A percentile compares a stretch with the other conserved stretches of the same genome.
Conservation (phyloP, 2,113 vertebrate genomes). For the Tautogolabrus adspersus region DNA sequence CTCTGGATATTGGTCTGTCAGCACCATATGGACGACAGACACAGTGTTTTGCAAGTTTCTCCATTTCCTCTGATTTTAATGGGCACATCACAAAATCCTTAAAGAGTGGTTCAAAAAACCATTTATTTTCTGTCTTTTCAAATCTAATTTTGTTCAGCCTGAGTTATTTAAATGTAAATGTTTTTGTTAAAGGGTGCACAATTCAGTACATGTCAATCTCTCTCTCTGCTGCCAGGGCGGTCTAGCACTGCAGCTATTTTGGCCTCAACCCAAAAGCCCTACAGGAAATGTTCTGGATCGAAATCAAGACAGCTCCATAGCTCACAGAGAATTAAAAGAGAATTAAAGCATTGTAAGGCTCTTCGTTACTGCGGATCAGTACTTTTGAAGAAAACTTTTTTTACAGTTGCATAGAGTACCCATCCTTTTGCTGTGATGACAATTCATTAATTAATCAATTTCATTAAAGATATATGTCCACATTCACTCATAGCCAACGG, state of each 20-base stretch:
- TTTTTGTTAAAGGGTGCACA: slow-evolving; percentile 7
- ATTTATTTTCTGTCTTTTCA: not conserved
- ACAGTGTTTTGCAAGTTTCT: too few species aligned
- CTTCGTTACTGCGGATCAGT: too few species aligned
- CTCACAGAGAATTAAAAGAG: not conserved
- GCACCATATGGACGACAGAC: too few species aligned
- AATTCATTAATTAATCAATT: too few species aligned
- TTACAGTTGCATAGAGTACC: too few species aligned
- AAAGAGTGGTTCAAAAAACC: not conserved
- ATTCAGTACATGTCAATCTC: not conserved
- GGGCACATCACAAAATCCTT: too few species aligned
- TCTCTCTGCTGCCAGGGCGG: not conserved
- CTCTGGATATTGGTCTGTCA: not conserved
- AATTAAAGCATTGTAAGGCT: too few species aligned
- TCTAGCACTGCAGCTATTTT: not conserved
- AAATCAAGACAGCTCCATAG: not conserved
- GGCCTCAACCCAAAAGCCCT: slow-evolving; percentile 6
- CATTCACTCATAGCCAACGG: too few species aligned
- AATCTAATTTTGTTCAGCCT: not conserved
- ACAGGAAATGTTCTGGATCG: slow-evolving; percentile 1
- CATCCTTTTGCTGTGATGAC: too few species aligned
- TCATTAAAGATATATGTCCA: too few species aligned
- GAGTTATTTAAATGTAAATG: slow-evolving; percentile 22
- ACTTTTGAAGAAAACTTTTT: too few species aligned
- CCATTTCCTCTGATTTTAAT: too few species aligned